phyloP scores from a whole-genome alignment of 2,888 invertebrate genomes.

The Melolontha melolontha region DNA sequence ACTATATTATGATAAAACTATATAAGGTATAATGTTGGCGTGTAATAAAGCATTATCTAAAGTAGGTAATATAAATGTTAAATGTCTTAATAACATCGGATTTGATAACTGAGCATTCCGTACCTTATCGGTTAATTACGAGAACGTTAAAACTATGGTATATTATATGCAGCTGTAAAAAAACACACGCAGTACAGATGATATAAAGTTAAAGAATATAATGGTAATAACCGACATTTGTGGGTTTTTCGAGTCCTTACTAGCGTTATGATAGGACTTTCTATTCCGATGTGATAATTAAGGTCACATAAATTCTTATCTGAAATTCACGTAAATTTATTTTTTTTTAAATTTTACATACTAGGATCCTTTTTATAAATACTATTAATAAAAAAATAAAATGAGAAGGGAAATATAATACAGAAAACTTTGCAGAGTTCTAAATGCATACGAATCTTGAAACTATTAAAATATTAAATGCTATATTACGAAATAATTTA shows the following conservation, averaged over 20 bases:
- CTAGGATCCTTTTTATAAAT: no score
- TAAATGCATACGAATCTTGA: no score
- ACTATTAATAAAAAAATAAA: no score
- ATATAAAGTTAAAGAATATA: no score
- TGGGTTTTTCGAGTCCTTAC: not conserved
- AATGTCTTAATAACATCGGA: constrained; percentile 28
- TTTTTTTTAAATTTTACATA: not conserved
- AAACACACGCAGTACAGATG: no score
- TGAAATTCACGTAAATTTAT: not conserved
- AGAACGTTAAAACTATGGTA: constrained; percentile 4
- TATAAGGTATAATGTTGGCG: constrained; percentile 14
- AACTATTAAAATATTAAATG: no score
- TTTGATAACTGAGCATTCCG: constrained; percentile 25
- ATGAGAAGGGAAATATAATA: no score
- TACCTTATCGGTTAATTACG: constrained; percentile 27
- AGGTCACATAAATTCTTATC: not conserved
- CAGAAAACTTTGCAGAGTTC: no score
- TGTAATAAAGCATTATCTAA: constrained; percentile 37
- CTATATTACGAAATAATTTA: no score
- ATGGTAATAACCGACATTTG: no score
- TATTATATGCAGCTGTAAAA: no score
- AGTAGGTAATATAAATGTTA: constrained; percentile 31
- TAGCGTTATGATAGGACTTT: not conserved
- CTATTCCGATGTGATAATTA: not conserved
- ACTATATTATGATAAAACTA: no score